Evolutionary conservation across 2,888 invertebrate species (phyloP).

Genomic region (Timema podura): DNA sequence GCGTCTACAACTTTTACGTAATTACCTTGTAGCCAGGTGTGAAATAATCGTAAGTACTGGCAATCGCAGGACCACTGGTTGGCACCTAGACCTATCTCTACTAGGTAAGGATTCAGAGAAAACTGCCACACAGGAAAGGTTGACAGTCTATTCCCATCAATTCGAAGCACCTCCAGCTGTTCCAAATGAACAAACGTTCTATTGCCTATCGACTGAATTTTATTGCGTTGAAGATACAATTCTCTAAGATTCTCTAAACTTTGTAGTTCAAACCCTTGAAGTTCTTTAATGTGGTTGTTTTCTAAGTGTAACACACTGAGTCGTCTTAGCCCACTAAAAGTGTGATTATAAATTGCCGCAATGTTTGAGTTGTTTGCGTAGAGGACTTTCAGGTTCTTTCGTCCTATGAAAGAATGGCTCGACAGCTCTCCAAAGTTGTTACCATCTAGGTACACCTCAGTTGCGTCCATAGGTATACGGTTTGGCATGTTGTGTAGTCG

Average conservation of each 20-base stretch:
- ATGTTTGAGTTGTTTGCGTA: conserved; percentile 88
- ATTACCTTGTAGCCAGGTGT: conserved; percentile 74
- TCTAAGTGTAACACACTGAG: conserved; percentile 80
- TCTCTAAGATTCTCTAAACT: conserved; percentile 78
- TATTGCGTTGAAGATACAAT: conserved; percentile 82
- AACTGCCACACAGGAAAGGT: conserved; percentile 85
- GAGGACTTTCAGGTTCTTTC: conserved; percentile 82
- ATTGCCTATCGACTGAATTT: conserved; percentile 77
- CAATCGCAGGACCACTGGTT: conserved; percentile 94
- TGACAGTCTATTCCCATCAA: conserved; percentile 79
- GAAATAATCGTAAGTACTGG: conserved; percentile 72
- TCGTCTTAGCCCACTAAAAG: conserved; percentile 81
- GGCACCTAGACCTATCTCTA: conserved; percentile 76
- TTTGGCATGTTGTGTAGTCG: conserved; percentile 79
- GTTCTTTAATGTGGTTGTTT: conserved; percentile 74
- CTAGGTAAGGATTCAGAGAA: conserved; percentile 75
- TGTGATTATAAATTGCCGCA: conserved; percentile 79
- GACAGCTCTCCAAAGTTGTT: conserved; percentile 83
- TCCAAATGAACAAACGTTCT: conserved; percentile 76
- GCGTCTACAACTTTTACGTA: conserved; percentile 78
- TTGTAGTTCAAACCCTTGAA: conserved; percentile 78
- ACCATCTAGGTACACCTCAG: conserved; percentile 89
- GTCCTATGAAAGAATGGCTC: conserved; percentile 85
- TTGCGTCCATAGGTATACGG: conserved; percentile 92
- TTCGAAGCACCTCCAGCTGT: conserved; percentile 75